A percentile compares a stretch with the other conserved stretches of the same genome.
Evolutionary conservation across 2,797 vertebrate genomes (phyloP).

Genomic region (Pipistrellus pygmaeus): DNA sequence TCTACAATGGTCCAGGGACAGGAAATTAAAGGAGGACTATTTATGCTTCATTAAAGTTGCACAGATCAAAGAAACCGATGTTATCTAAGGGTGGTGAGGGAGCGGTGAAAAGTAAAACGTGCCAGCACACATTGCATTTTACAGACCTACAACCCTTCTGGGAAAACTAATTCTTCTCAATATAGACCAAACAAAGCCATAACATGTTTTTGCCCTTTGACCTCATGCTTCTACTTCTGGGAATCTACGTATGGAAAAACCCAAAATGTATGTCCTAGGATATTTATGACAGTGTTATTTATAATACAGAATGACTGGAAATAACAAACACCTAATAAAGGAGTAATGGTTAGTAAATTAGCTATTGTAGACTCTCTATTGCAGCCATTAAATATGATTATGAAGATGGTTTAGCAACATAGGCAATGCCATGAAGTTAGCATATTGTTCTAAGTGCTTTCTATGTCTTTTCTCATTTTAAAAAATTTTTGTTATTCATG

Average conservation of each 20-base stretch:
- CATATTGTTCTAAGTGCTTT: not conserved
- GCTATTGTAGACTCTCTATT: not conserved
- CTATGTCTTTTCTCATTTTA: conserved; percentile 34
- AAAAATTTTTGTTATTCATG: conserved; percentile 75
- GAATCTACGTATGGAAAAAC: conserved; percentile 45
- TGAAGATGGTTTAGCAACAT: not conserved
- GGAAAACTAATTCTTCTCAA: conserved; percentile 51
- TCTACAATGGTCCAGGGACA: not conserved
- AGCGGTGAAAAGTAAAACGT: not conserved
- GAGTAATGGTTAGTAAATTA: not conserved
- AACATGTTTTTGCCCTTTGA: conserved; percentile 44
- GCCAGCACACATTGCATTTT: conserved; percentile 16
- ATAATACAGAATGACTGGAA: not conserved
- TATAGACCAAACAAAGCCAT: conserved; percentile 26
- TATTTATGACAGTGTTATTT: conserved; percentile 48
- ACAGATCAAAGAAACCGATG: not conserved
- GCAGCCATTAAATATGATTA: conserved; percentile 1
- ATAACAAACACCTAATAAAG: not conserved
- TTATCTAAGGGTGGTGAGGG: not conserved
- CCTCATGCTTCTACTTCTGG: conserved; percentile 49
- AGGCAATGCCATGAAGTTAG: conserved; percentile 8
- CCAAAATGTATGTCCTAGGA: not conserved
- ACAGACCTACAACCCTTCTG: not conserved
- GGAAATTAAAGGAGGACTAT: not conserved
- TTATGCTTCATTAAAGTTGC: not conserved